Conservation (phyloP, 2,888 invertebrate genomes). For the Asteroscopus sphinx region DNA sequence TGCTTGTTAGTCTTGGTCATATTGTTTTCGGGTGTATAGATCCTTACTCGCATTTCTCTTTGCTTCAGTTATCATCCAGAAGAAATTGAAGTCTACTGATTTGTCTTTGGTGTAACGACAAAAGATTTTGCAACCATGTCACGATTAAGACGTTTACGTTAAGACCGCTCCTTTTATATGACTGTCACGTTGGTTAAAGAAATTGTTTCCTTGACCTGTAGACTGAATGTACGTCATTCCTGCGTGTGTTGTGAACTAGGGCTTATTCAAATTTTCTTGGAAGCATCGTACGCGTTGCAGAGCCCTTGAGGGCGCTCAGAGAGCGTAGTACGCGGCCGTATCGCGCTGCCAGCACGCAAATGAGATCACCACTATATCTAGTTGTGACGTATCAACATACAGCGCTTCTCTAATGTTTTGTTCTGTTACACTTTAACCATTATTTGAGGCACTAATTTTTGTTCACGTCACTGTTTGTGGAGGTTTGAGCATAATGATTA, state of each 20-base stretch:
- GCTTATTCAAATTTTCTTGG: conserved; percentile 48
- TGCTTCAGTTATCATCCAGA: conserved; percentile 17
- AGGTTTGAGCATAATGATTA: conserved; percentile 29
- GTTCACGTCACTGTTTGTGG: conserved; percentile 21
- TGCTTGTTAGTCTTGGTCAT: conserved; percentile 60
- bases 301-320: conserved; percentile 64
- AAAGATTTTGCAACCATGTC: conserved; percentile 32
- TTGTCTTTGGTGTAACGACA: conserved; percentile 14
- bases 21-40: conserved; percentile 43
- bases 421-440: conserved; percentile 57
- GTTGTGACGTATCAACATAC: conserved; percentile 78
- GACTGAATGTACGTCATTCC: conserved; percentile 37
- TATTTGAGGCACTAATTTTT: conserved; percentile 46
- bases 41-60: conserved; percentile 45
- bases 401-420: conserved; percentile 62
- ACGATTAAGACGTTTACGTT: conserved; percentile 28
- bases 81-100: conserved; percentile 9
- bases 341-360: conserved; percentile 67
- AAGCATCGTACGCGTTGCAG: conserved; percentile 40
- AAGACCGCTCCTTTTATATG: conserved; percentile 32
- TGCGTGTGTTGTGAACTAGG: conserved; percentile 35
- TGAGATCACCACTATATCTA: conserved; percentile 88
- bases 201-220: conserved; percentile 55
- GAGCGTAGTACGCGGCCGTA: conserved; percentile 63
- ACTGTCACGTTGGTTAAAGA: conserved; percentile 38